Evolutionary conservation across 2,888 invertebrate genomes (phyloP).

Genomic region (Cerceris ruficornis): DNA sequence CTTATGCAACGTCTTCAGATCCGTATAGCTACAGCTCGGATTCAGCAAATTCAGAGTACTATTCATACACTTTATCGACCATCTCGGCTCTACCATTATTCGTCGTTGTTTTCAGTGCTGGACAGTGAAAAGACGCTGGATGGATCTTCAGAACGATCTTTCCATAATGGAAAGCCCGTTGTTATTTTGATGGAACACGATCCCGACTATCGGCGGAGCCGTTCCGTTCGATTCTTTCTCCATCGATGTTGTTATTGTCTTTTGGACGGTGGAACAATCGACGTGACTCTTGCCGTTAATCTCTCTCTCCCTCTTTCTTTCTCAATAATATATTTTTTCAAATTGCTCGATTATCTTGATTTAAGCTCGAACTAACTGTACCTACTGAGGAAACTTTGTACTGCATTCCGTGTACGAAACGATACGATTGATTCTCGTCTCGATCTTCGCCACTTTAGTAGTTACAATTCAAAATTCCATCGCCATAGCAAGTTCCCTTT

Average conservation of each 20-base stretch:
- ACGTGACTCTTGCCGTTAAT: slow-evolving; percentile 20
- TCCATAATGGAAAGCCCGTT: not conserved
- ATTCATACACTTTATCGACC: slow-evolving; percentile 69
- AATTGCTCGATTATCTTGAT: slow-evolving; percentile 23
- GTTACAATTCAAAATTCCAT: not conserved
- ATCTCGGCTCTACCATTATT: slow-evolving; percentile 80
- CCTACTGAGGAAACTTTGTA: slow-evolving; percentile 13
- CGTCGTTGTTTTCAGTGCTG: slow-evolving; percentile 35
- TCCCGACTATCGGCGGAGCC: not conserved
- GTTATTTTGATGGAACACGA: not conserved
- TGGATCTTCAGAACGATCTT: not conserved
- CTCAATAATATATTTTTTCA: not conserved
- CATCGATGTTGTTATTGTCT: slow-evolving; percentile 38
- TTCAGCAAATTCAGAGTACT: slow-evolving; percentile 77
- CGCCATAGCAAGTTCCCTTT: not conserved
- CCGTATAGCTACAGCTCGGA: slow-evolving; percentile 73
- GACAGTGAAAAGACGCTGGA: slow-evolving; percentile 10
- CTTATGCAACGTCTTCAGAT: slow-evolving; percentile 75
- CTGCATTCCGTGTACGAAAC: slow-evolving; percentile 1
- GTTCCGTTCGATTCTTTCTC: slow-evolving; percentile 6
- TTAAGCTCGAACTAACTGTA: slow-evolving; percentile 24
- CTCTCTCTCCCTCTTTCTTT: not conserved
- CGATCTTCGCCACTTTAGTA: not conserved
- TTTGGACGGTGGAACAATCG: slow-evolving; percentile 33
- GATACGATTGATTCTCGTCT: not conserved